A percentile compares a stretch with the other conserved stretches of the same genome.
phyloP scores from a whole-genome alignment of 2,797 vertebrate species.

The Manis pentadactyla region DNA sequence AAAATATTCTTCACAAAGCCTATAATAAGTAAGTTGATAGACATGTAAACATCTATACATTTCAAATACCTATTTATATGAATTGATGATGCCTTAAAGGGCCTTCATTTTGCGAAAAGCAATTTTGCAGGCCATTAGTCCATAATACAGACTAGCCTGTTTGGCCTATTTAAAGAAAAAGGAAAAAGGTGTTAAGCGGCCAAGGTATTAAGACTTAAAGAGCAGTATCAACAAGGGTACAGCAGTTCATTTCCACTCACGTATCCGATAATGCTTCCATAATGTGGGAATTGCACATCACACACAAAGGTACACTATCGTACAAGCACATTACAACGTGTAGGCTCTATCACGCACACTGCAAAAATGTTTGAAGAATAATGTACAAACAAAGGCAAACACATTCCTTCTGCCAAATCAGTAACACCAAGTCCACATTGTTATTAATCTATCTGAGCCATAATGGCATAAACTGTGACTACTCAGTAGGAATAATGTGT shows the following conservation, averaged over 20 bases:
- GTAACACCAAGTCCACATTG: background rate
- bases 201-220: conserved; percentile 16
- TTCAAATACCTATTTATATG: conserved; percentile 35
- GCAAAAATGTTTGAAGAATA: background rate
- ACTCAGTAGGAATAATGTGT: rapidly evolving
- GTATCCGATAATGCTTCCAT: conserved; percentile 46
- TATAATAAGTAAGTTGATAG: background rate
- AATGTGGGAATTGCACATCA: background rate
- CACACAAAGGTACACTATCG: background rate
- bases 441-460: background rate
- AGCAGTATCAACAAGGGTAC: background rate
- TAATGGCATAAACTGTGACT: background rate
- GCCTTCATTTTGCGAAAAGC: conserved; percentile 51
- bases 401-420: background rate
- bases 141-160: conserved; percentile 50
- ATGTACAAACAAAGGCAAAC: conserved; percentile 52
- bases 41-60: background rate
- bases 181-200: background rate
- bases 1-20: conserved; percentile 40
- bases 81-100: conserved; percentile 61
- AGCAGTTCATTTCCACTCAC: background rate
- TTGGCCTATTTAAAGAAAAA: background rate
- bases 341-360: background rate
- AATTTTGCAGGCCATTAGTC: conserved; percentile 57
- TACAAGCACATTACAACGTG: background rate